Conservation (phyloP, 1,140 invertebrate genomes). For the Drosophila arizonae region DNA sequence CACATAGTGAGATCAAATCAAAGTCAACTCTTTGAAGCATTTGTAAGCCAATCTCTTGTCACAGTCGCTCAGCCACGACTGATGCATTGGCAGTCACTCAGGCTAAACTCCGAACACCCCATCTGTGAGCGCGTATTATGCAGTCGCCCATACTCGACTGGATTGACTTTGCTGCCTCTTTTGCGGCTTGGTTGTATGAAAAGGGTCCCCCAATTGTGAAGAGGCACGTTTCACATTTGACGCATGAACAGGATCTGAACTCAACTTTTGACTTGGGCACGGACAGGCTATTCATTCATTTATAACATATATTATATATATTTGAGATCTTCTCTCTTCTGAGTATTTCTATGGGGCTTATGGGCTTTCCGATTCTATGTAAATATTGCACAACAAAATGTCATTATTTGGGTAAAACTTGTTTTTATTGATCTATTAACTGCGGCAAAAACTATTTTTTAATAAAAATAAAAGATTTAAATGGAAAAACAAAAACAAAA, state of each 20-base stretch:
- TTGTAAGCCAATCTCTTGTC: too few species aligned
- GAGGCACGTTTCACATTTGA: conserved; percentile 74
- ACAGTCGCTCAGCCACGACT: too few species aligned
- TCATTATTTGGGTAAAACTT: conserved; percentile 59
- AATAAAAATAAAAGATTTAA: conserved; percentile 19
- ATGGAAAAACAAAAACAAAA: conserved; percentile 22
- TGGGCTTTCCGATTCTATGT: conserved; percentile 55
- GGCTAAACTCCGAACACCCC: too few species aligned
- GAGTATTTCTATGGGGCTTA: conserved; percentile 31
- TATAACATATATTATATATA: neutral
- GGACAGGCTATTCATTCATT: conserved; percentile 68
- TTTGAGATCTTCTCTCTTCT: neutral
- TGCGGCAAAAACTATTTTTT: conserved; percentile 3
- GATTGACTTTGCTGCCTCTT: too few species aligned
- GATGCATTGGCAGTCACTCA: too few species aligned
- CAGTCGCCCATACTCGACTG: neutral
- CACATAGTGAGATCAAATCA: neutral
- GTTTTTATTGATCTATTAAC: conserved; percentile 72
- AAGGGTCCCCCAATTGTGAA: conserved; percentile 19
- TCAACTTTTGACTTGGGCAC: conserved; percentile 35
- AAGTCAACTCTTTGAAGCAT: too few species aligned
- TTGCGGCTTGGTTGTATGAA: conserved; percentile 16
- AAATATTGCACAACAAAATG: conserved; percentile 75
- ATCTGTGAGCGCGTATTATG: neutral
- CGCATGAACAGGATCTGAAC: conserved; percentile 49